These are phyloP conservation scores for Diadophis punctatus DNA, from an alignment of 2,113 vertebrate genomes.

Conservation along the genomic window DNA sequence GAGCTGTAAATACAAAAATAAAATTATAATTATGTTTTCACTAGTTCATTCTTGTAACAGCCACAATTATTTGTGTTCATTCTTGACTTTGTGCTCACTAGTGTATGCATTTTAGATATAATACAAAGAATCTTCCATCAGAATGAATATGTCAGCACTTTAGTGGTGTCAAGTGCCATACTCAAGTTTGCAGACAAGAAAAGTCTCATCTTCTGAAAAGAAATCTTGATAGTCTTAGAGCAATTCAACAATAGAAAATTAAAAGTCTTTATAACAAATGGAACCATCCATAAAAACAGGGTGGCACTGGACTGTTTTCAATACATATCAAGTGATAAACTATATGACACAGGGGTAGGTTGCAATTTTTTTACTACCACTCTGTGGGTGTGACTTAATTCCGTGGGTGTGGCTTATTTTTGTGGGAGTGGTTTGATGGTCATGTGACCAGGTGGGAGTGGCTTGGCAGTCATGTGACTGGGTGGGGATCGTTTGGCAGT, in stretches of 20 bases:
- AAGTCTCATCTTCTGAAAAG: slow-evolving; percentile 35
- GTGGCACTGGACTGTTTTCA: neutral
- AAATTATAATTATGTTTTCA: slow-evolving; percentile 24
- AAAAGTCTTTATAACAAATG: slow-evolving; percentile 1
- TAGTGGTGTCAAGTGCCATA: slow-evolving; percentile 23
- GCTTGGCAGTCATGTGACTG: too few relatives aligned
- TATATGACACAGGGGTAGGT: too few relatives aligned
- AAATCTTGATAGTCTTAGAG: slow-evolving; percentile 29
- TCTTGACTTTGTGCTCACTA: slow-evolving; percentile 40
- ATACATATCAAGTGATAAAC: slow-evolving; percentile 11
- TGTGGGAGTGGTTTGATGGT: too few relatives aligned
- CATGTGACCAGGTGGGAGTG: too few relatives aligned
- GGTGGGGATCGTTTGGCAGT: too few relatives aligned
- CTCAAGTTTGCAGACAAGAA: slow-evolving; percentile 11
- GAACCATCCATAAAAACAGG: neutral
- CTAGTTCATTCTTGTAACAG: slow-evolving; percentile 3
- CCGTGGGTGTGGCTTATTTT: too few relatives aligned
- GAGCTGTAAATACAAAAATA: neutral
- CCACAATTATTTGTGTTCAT: slow-evolving; percentile 46
- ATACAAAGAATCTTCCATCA: slow-evolving; percentile 18
- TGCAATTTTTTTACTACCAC: too few relatives aligned
- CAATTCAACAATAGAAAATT: slow-evolving; percentile 36
- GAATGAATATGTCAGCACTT: slow-evolving; percentile 32
- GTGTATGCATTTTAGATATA: slow-evolving; percentile 37
- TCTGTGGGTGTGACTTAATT: too few relatives aligned